Percentiles rank a stretch among this genome's conserved stretches.
Conservation (phyloP, 35 echinoderm and acorn worm genomes). For the Diadema setosum region DNA sequence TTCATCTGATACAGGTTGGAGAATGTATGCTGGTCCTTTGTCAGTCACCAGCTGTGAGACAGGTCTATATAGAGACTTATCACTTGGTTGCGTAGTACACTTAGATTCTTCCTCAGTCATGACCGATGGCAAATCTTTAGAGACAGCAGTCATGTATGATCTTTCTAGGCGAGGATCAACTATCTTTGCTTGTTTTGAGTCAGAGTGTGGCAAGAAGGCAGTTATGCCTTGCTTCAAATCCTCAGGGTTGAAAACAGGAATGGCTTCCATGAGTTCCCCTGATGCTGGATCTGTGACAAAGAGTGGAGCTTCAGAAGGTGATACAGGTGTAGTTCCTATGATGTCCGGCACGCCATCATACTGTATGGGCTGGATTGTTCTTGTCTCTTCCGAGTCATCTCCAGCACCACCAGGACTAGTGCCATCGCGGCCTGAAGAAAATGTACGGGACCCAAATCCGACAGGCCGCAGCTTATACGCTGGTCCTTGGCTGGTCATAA, state of each 20-base stretch:
- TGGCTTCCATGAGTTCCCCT: slow-evolving; percentile 43
- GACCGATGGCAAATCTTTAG: too few relatives aligned
- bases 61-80: background rate
- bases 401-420: background rate
- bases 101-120: too few relatives aligned
- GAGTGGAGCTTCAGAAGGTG: background rate
- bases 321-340: background rate
- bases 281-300: slow-evolving; percentile 35
- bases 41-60: slow-evolving; percentile 43
- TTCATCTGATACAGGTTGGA: slow-evolving; percentile 31
- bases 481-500: background rate
- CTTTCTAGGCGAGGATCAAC: background rate
- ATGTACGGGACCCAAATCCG: background rate
- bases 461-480: background rate
- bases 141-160: background rate
- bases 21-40: slow-evolving; percentile 59
- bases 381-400: background rate
- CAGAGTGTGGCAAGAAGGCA: slow-evolving; percentile 32
- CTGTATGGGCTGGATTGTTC: background rate
- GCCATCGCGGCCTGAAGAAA: background rate
- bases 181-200: background rate
- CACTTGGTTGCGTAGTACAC: too few relatives aligned
- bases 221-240: slow-evolving; percentile 20
- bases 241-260: slow-evolving; percentile 43
- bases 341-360: background rate